Conservation (phyloP, 2,797 vertebrate species). For the Clamator glandarius region DNA sequence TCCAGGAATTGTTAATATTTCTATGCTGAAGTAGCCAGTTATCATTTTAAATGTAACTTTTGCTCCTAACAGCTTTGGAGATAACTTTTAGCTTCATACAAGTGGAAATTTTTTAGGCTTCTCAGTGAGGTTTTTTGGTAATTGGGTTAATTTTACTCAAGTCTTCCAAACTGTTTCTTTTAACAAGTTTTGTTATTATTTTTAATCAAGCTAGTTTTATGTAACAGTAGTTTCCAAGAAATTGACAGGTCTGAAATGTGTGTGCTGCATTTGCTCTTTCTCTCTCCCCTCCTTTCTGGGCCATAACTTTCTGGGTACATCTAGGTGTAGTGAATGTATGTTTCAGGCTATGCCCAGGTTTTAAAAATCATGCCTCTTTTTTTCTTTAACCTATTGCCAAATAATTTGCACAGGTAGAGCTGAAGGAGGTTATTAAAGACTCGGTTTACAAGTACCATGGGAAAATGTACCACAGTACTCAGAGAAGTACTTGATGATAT, state of each 20-base stretch:
- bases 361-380: not conserved
- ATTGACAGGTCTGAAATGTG: not conserved
- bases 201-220: not conserved
- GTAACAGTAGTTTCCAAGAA: not conserved
- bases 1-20: not conserved
- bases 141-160: not conserved
- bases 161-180: not conserved
- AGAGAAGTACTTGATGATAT: not conserved
- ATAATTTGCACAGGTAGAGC: not conserved
- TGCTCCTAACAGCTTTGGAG: not conserved
- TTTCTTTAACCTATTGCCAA: not conserved
- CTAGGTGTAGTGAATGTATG: not conserved
- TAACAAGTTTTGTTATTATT: not conserved
- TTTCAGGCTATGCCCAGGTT: not conserved
- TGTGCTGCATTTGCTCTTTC: not conserved
- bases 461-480: not conserved
- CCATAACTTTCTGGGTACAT: not conserved
- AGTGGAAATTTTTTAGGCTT: conserved; percentile 8
- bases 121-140: not conserved
- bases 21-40: not conserved
- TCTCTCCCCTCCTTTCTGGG: not conserved
- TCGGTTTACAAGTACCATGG: not conserved
- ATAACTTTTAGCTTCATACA: not conserved
- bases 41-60: not conserved
- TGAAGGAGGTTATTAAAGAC: not conserved